Evolutionary conservation across 2,113 vertebrate species (phyloP), one percentile per base, ranked within the genome.

Genomic region (Melanotaenia duboulayi): DNA sequence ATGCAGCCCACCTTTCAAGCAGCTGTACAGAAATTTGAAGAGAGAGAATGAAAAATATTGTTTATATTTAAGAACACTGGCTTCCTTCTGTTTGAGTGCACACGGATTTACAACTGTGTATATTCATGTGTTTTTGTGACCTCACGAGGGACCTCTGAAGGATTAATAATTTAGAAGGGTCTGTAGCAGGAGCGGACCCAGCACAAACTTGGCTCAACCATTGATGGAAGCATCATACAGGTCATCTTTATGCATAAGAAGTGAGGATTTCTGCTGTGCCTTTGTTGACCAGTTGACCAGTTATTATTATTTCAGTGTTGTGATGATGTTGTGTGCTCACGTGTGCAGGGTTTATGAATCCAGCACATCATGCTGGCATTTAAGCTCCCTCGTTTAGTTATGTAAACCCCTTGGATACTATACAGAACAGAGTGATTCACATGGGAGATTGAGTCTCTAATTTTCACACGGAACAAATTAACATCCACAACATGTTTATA

Each of bases 341-440:
- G 20, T 62, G 40, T 70, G 63, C 23, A 9, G 32, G 37, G n/a
- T 57, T 40, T 73, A 50, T 61, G 56, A 84, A 65, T 77, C 25
- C 39, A 22, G 72, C 42, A 20, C 35, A 68, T 61, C 17, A 1
- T 32, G 65, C 48, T 64, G 69, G 16, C 68, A 65, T 70, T 51
- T 89, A 84, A 90, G 79, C 83, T 64, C 62, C 64, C 60, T 65
- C 17, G 59, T 83, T 72, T 69, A 58, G 85, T 90, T 90, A 89
- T 51, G 85, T 89, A 89, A 91, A 78, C 49, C 62, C 58, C n/a
- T 0, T 22, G 62, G 25, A 74, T 56, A 48, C 50, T 46, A 35
- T 35, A 65, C 42, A 74, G 67, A 49, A 72, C 63, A 24, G 68
- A 13, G 25, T 35, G 68, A 88, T 75, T 74, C 20, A 0, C 71